These are phyloP conservation scores for Sapayoa aenigma DNA, from an alignment of 2,113 vertebrate species.

Conservation along the genomic window DNA sequence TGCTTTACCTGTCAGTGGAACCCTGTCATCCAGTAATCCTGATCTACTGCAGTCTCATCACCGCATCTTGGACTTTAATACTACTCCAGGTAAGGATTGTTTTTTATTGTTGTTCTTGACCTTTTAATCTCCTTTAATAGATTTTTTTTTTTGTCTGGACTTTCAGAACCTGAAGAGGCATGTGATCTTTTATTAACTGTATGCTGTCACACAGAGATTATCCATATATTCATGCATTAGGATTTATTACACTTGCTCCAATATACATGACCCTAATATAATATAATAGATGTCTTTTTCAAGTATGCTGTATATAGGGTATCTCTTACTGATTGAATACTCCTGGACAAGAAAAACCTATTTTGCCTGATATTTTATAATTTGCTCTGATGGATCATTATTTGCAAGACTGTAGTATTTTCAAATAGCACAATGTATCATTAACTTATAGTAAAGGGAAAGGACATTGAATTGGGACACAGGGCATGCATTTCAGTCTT, in stretches of 20 bases:
- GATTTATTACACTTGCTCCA: not conserved
- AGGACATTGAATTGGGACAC: not conserved
- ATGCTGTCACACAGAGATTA: not conserved
- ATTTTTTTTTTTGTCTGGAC: not conserved
- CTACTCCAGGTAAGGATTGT: conserved; percentile 84
- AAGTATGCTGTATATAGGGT: not conserved
- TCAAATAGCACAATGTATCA: not conserved
- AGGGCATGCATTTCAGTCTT: not conserved
- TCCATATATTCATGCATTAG: not conserved
- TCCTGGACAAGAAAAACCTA: not conserved
- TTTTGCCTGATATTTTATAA: not conserved
- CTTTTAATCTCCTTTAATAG: not conserved
- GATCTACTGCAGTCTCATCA: conserved; percentile 96
- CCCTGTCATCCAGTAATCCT: conserved; percentile 94
- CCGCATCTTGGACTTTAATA: conserved; percentile 95
- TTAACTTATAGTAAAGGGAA: not conserved
- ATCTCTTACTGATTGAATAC: not conserved
- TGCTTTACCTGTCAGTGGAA: conserved; percentile 91
- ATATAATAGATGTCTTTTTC: not conserved
- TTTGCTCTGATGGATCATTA: not conserved
- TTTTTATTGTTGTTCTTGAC: not conserved
- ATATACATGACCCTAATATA: not conserved
- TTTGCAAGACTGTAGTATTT: not conserved
- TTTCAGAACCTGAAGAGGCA: not conserved
- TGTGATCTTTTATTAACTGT: not conserved